Evolutionary conservation across 2,797 vertebrate genomes (phyloP).

Genomic region (Gephyroberyx darwinii): DNA sequence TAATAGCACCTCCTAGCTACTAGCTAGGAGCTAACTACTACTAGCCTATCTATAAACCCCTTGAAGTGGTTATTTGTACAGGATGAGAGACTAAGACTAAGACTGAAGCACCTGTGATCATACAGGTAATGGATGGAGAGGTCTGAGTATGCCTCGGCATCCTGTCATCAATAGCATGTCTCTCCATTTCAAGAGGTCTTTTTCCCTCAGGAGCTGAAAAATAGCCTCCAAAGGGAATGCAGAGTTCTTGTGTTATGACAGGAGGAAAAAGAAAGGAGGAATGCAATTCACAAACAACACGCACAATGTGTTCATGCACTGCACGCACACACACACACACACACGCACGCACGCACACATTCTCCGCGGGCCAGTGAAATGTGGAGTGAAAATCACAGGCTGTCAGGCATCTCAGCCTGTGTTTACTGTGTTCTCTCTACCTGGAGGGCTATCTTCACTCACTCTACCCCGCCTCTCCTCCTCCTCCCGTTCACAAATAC

Average conservation of each 20-base stretch:
- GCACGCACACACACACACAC: neutral
- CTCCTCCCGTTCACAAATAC: conserved; percentile 43
- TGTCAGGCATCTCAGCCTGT: conserved; percentile 61
- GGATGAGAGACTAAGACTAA: neutral
- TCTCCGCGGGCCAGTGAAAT: conserved; percentile 48
- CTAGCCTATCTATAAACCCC: neutral
- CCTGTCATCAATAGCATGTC: conserved; percentile 34
- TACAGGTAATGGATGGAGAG: conserved; percentile 9
- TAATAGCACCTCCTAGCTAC: neutral
- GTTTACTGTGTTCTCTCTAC: conserved; percentile 67
- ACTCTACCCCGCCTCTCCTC: conserved; percentile 31
- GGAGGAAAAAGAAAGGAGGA: conserved; percentile 39
- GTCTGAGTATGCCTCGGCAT: neutral
- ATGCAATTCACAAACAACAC: conserved; percentile 7
- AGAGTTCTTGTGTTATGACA: conserved; percentile 66
- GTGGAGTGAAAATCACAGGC: conserved; percentile 59
- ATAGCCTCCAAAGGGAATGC: conserved; percentile 44
- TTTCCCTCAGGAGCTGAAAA: conserved; percentile 49
- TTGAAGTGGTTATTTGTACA: conserved; percentile 3
- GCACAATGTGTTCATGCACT: neutral
- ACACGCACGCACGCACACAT: neutral
- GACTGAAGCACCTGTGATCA: neutral
- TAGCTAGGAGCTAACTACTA: neutral
- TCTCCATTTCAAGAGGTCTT: conserved; percentile 46
- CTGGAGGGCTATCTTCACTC: conserved; percentile 56